Evolutionary conservation across 2,797 vertebrate species (phyloP).

Genomic region (Echeneis naucrates): DNA sequence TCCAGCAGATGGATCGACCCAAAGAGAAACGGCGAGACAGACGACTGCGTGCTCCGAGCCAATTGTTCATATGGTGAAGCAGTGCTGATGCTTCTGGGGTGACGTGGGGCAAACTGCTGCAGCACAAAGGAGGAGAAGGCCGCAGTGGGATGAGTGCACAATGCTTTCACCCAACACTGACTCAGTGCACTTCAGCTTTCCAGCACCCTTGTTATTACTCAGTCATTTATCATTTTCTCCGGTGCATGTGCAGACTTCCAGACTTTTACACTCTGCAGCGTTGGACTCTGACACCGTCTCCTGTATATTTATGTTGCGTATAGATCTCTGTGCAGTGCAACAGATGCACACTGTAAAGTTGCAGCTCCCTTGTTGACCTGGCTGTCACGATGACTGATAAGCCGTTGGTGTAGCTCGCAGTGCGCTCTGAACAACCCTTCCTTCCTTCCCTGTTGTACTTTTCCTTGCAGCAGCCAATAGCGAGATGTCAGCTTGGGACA

Average conservation of each 20-base stretch:
- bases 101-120: conserved; percentile 51
- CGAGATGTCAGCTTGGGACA: conserved; percentile 47
- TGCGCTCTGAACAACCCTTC: conserved; percentile 46
- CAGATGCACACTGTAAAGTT: conserved; percentile 43
- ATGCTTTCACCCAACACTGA: conserved; percentile 3
- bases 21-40: conserved; percentile 46
- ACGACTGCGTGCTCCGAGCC: conserved; percentile 52
- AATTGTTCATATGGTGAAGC: conserved; percentile 58
- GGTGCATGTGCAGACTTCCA: not conserved
- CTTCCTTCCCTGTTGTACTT: conserved; percentile 38
- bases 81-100: conserved; percentile 54
- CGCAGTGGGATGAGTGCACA: conserved; percentile 17
- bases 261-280: not conserved
- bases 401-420: conserved; percentile 51
- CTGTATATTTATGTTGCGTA: conserved; percentile 3
- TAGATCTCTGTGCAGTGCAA: conserved; percentile 15
- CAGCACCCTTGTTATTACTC: not conserved
- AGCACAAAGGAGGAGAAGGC: conserved; percentile 18
- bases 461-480: conserved; percentile 37
- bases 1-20: conserved; percentile 54
- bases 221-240: conserved; percentile 10
- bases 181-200: conserved; percentile 6
- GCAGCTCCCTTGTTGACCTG: conserved; percentile 53
- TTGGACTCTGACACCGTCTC: conserved; percentile 6
- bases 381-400: conserved; percentile 70